Evolutionary conservation across 1,140 invertebrate genomes (phyloP), one percentile per base, ranked within the genome.

Genomic region (Tetranychus cinnabarinus): DNA sequence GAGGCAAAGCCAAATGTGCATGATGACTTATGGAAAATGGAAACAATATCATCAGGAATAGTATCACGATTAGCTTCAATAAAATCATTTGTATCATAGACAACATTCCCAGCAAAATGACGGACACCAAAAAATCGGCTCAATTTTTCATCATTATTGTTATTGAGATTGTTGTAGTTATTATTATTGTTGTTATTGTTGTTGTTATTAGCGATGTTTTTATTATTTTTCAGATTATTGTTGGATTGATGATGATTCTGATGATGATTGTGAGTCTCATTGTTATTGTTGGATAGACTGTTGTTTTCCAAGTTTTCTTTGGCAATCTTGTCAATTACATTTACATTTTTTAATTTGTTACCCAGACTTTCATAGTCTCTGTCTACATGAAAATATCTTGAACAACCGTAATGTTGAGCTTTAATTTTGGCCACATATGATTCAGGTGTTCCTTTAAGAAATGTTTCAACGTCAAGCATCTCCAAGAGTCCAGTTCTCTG

Each of bases 1-100:
- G 86, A 89, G 0, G 86, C 89, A 72, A 96, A 96, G 10, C 89
- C 89, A 73, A 95, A 95, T 68, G 87, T 89, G 71, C 89, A 95
- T 48, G 80, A 82, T 64, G 88, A 83, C 67, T 89, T 88, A 72
- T 92, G 87, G 72, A 96, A 93, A 1, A 91, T 86, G 2, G 84
- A 82, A 0, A 96, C 83, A 60, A 93, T 73, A 70, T 93, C 88
- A 71, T 93, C 88, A 6, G 87, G 85, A 23, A 95, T 82, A 5
- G 86, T 81, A 73, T 96, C 89, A 63, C 85, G 81, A 72, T 93
- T 96, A 0, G 86, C 89, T 65, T 89, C 86, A 42, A 93, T 73
- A 71, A 95, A 93, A 66, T 88, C 82, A 0, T 81, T 81, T 2
- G 87, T 82, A 73, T 93, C 86, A 72, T 96, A 96, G 33, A 83